phyloP scores from a whole-genome alignment of 2,888 invertebrate genomes.

The Brachyopa scutellaris region DNA sequence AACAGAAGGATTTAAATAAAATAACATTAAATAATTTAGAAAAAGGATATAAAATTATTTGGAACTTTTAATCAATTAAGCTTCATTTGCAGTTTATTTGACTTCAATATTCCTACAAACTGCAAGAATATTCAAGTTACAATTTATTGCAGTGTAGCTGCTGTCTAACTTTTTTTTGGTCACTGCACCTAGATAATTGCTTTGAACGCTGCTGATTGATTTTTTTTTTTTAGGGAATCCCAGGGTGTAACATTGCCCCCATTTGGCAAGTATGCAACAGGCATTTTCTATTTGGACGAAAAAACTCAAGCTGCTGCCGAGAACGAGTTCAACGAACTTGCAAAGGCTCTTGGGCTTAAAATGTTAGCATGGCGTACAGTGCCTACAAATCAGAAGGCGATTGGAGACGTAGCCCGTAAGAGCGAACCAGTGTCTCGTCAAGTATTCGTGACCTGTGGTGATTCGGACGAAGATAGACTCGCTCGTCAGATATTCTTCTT shows the following conservation, averaged over 20 bases:
- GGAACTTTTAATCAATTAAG: no score
- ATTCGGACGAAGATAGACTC: conserved; percentile 79
- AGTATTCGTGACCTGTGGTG: conserved; percentile 89
- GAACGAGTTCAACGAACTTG: conserved; percentile 90
- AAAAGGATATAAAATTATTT: no score
- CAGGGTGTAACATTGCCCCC: conserved; percentile 92
- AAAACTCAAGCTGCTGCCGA: conserved; percentile 90
- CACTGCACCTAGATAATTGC: no score
- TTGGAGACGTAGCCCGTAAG: conserved; percentile 95
- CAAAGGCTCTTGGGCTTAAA: conserved; percentile 89
- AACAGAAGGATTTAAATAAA: no score
- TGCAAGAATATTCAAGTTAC: no score
- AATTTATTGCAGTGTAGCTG: no score
- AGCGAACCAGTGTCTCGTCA: conserved; percentile 98
- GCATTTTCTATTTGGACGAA: conserved; percentile 96
- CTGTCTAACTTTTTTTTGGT: no score
- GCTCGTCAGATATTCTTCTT: conserved; percentile 92
- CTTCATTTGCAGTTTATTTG: no score
- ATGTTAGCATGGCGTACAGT: conserved; percentile 97
- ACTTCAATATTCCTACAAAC: no score
- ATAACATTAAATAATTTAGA: no score
- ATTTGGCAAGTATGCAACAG: conserved; percentile 96
- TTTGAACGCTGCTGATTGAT: no score
- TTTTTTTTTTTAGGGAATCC: conserved; percentile 85
- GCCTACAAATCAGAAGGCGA: conserved; percentile 91